A percentile compares a stretch with the other conserved stretches of the same genome.
phyloP scores from a whole-genome alignment of 2,797 vertebrate genomes.

The Adrianichthys oophorus region DNA sequence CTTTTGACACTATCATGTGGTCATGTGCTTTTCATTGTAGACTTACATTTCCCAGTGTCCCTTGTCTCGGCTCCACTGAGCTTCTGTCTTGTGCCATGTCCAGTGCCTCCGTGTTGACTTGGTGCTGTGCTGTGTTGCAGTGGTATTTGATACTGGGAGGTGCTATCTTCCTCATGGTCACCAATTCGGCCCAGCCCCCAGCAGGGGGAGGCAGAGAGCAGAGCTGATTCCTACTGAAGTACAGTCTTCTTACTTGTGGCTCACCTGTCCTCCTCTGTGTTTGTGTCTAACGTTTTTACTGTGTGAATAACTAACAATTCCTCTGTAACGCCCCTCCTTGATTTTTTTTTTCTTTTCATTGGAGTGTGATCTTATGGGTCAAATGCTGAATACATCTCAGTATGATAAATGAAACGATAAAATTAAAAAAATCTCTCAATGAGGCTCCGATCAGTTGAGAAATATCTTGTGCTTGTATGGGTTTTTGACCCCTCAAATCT shows the following conservation, averaged over 20 bases:
- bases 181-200: slow-evolving; percentile 86
- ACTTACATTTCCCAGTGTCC: background rate
- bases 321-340: background rate
- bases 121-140: slow-evolving; percentile 84
- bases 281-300: slow-evolving; percentile 24
- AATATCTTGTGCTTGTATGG: slow-evolving; percentile 44
- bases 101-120: slow-evolving; percentile 64
- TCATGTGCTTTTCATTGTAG: background rate
- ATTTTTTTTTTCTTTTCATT: slow-evolving; percentile 23
- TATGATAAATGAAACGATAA: background rate
- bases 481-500: slow-evolving; percentile 35
- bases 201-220: slow-evolving; percentile 83
- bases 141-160: slow-evolving; percentile 96
- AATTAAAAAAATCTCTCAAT: background rate
- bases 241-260: slow-evolving; percentile 73
- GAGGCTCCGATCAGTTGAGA: background rate
- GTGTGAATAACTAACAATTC: slow-evolving; percentile 33
- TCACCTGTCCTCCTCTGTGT: slow-evolving; percentile 45
- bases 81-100: slow-evolving; percentile 20
- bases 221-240: slow-evolving; percentile 86
- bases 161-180: slow-evolving; percentile 90
- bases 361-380: slow-evolving; percentile 6
- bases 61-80: background rate
- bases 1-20: no score
- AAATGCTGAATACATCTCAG: slow-evolving; percentile 41